Base-by-base conservation (phyloP, 2,888 invertebrate species). In the Campopleginae sp. region DNA sequence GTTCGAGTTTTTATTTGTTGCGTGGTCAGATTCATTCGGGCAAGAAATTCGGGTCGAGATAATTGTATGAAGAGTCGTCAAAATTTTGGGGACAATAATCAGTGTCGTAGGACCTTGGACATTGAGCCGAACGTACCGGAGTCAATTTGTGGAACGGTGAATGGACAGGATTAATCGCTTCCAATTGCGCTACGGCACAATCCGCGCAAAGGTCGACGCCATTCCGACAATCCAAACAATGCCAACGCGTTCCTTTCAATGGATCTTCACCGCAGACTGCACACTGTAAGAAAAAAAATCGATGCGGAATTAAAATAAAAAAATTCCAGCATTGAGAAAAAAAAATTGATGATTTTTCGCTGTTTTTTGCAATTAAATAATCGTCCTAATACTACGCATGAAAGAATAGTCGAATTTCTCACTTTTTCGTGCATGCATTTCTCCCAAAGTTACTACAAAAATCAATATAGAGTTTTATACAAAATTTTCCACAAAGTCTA, bases 181-280 rank as follows among this genome's bases (percentile, higher is more conserved):
- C 94, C 86, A 95, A 88, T 90, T 96, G 96, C 2, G 94, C 93
- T 0, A 95, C 91, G 1, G 96, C 94, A 89, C 96, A 96, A 88
- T 96, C 95, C 0, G 95, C 94, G 89, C 97, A 97, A 88, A 96
- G 95, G 91, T 97, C 96, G 0, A 96, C 92, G 54, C 93, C 92
- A 2, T 91, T 90, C 65, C 94, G 94, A 89, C 97, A 97, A 79
- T 95, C 95, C 38, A 94, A 93, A 89, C 97, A 97, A 89, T 96
- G 96, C 96, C 97, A 97, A 79, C 96, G 94, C 14, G 95, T 95
- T 14, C 96, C 96, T 31, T 94, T 93, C 70, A 96, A 95, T 0
- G 96, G 96, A 33, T 96, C 95, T 85, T 95, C 95, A 1, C 94
- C 94, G 90, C 97, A 97, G 23, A 95, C 94, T 88, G 95, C 95